Base-by-base conservation (phyloP, 37 sponge, comb jelly and placozoan species). In the Eunapius fragilis region DNA sequence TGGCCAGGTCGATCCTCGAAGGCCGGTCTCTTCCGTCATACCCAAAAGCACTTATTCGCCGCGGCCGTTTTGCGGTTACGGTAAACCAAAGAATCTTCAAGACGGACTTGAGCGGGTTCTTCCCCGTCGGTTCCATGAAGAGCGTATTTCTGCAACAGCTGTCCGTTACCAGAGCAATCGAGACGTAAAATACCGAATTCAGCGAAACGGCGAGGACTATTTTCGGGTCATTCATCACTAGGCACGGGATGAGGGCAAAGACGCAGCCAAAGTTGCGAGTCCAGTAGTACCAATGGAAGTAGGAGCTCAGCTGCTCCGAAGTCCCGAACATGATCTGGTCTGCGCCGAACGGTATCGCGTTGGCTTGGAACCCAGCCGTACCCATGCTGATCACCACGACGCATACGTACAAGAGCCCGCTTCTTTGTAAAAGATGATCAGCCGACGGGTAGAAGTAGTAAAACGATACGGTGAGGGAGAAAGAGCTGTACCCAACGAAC, bases 221-320 rank as follows among this genome's bases (percentile, higher is more conserved):
- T 34, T 24, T 13, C 0, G 6, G 0, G 14, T 72, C 74, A 1
- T 4, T 11, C 13, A 1, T 10, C 12, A 34, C 0, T 34, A 58
- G 58, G 36, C 17, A 72, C 0, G 68, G 26, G 12, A 83, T 2
- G 6, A 78, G 36, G 7, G n/a, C 36, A 4, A 78, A 2, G 19
- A 89, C 2, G n/a, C 17, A 74, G 69, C 81, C 87, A 3, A 87
- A 30, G 27, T 91, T 91, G 26, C 87, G 69, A 67, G 76, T 68
- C 92, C 92, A 91, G 77, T 91, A 91, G 45, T 86, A 87, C 84
- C 80, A 87, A 82, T 91, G 78, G 71, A 91, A 87, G 70, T 79
- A 91, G 0, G 92, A 87, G 50, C 87, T 87, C 24, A 87, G 27
- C 37, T 82, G 74, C 7, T 87, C 80, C 24, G 77, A 77, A 13